Conservation (phyloP, 2,113 vertebrate genomes). For the Pteruthius melanotis region DNA sequence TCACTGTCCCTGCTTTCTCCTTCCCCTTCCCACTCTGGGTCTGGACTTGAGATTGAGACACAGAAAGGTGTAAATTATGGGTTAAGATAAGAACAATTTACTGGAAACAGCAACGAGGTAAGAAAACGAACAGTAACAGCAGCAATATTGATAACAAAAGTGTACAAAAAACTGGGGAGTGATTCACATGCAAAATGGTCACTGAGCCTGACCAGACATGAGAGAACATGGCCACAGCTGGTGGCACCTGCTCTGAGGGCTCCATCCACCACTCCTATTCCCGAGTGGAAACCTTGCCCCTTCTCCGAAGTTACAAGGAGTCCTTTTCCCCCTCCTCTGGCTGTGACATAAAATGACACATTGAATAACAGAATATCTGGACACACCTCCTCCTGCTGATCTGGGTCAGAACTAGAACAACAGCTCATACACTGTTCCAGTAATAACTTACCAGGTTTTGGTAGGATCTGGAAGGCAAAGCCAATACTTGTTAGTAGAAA, state of each 20-base stretch:
- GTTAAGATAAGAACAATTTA: neutral
- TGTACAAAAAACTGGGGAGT: neutral
- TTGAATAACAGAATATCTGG: neutral
- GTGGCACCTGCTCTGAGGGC: neutral
- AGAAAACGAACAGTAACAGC: neutral
- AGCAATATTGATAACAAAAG: neutral
- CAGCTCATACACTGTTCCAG: neutral
- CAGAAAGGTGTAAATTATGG: neutral
- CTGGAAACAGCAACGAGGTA: neutral
- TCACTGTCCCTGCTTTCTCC: neutral
- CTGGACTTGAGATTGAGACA: neutral
- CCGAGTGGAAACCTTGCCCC: accelerated
- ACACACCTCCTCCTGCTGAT: neutral
- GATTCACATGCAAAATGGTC: neutral
- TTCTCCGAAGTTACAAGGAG: neutral
- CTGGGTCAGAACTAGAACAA: neutral
- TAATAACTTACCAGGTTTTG: neutral
- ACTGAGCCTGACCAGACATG: neutral
- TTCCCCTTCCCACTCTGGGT: accelerated
- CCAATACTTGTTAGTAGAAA: neutral
- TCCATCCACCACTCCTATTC: neutral
- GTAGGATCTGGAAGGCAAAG: neutral
- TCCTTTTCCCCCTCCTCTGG: neutral
- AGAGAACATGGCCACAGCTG: accelerated
- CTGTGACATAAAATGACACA: neutral